phyloP scores from a whole-genome alignment of 2,113 vertebrate species.

The Cromileptes altivelis region DNA sequence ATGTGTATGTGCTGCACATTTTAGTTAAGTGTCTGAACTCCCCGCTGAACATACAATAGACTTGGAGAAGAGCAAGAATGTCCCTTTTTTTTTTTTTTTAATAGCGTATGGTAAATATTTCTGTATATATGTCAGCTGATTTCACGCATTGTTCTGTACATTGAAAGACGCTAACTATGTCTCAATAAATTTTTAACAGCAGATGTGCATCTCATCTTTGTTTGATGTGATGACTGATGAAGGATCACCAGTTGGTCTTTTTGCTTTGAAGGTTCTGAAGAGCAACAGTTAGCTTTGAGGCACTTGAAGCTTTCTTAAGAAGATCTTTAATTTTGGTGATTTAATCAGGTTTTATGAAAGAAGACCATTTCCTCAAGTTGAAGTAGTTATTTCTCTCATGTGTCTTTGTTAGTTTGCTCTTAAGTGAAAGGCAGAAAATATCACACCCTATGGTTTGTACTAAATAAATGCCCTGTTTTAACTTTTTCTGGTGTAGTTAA shows the following conservation, averaged over 20 bases:
- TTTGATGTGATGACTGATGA: background rate
- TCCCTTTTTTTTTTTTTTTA: conserved; percentile 41
- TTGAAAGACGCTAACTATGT: conserved; percentile 53
- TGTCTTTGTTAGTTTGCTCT: background rate
- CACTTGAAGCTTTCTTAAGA: background rate
- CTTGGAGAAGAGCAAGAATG: conserved; percentile 43
- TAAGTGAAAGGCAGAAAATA: background rate
- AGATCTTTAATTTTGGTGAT: background rate
- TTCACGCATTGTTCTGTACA: conserved; percentile 62
- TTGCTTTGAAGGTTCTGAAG: background rate
- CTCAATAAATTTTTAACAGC: conserved; percentile 74
- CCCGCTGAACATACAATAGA: conserved; percentile 39
- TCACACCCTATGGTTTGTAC: background rate
- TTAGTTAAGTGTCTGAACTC: conserved; percentile 56
- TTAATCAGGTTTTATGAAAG: background rate
- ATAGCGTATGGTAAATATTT: conserved; percentile 59
- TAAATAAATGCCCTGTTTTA: background rate
- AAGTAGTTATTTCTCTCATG: background rate
- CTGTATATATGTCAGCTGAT: conserved; percentile 73
- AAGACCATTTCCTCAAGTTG: background rate
- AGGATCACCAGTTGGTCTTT: background rate
- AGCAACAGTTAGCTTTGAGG: background rate
- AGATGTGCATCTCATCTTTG: conserved; percentile 35
- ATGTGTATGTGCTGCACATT: conserved; percentile 64
- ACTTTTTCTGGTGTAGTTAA: background rate